These are phyloP conservation scores for Saccopteryx leptura DNA, from an alignment of 2,113 vertebrate species.

Conservation along the genomic window DNA sequence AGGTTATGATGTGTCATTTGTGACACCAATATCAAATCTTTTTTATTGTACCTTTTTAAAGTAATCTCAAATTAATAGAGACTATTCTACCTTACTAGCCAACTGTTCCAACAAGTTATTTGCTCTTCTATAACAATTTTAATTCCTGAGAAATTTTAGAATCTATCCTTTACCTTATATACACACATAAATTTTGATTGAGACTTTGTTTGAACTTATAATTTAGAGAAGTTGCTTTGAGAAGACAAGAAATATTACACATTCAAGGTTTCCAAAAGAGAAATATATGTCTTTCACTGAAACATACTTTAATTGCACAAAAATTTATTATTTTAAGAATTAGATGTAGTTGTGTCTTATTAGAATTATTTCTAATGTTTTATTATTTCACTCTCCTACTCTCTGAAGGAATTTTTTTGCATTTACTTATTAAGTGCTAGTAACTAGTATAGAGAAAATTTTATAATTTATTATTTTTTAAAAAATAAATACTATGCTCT, in stretches of 20 bases:
- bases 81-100: background rate
- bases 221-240: background rate
- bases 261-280: background rate
- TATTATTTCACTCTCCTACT: background rate
- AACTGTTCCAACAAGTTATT: background rate
- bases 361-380: background rate
- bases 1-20: background rate
- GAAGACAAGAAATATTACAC: background rate
- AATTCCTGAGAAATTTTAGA: background rate
- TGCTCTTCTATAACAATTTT: background rate
- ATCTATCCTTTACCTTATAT: background rate
- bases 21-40: background rate
- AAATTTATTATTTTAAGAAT: background rate
- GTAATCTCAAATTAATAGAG: background rate
- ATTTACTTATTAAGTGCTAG: background rate
- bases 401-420: background rate
- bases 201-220: background rate
- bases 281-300: background rate
- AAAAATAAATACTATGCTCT: background rate
- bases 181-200: background rate
- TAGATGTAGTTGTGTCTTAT: background rate
- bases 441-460: background rate
- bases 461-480: background rate
- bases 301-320: background rate
- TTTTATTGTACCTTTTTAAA: background rate